These are phyloP conservation scores for Patiria pectinifera DNA, from an alignment of 53 echinoderm and acorn worm genomes.

Conservation along the genomic window DNA sequence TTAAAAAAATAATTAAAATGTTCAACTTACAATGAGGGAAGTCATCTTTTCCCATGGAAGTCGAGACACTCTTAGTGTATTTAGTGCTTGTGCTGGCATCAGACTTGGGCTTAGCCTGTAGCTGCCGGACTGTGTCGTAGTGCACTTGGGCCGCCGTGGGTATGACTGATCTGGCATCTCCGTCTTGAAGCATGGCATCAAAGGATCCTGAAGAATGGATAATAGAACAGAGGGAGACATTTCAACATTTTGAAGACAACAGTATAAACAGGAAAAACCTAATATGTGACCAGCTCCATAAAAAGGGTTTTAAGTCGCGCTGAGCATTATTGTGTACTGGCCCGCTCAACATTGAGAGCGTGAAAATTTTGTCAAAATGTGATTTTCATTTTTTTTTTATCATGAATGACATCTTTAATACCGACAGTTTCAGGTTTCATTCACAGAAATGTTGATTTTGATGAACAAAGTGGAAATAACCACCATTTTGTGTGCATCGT, in stretches of 20 bases:
- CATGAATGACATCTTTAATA: too few relatives aligned
- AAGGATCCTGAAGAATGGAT: constrained; percentile 59
- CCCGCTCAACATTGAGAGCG: too few relatives aligned
- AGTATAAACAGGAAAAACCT: neutral
- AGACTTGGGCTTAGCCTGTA: constrained; percentile 64
- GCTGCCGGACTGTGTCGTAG: constrained; percentile 72
- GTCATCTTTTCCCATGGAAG: constrained; percentile 71
- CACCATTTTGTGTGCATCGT: too few relatives aligned
- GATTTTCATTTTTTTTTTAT: too few relatives aligned
- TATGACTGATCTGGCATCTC: constrained; percentile 51
- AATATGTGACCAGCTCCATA: too few relatives aligned
- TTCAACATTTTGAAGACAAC: neutral
- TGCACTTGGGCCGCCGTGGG: constrained; percentile 88
- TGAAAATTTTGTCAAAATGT: too few relatives aligned
- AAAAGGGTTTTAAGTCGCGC: too few relatives aligned
- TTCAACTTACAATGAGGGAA: constrained; percentile 46
- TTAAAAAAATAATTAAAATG: neutral
- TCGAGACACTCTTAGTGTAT: constrained; percentile 62
- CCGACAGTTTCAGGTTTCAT: too few relatives aligned
- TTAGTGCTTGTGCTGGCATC: constrained; percentile 27
- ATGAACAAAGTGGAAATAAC: too few relatives aligned
- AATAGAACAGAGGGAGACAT: neutral
- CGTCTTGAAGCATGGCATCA: constrained; percentile 71
- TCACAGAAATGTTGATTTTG: too few relatives aligned
- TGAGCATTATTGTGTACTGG: too few relatives aligned